Conservation (phyloP, 2,888 invertebrate genomes). For the Parnassius apollo region DNA sequence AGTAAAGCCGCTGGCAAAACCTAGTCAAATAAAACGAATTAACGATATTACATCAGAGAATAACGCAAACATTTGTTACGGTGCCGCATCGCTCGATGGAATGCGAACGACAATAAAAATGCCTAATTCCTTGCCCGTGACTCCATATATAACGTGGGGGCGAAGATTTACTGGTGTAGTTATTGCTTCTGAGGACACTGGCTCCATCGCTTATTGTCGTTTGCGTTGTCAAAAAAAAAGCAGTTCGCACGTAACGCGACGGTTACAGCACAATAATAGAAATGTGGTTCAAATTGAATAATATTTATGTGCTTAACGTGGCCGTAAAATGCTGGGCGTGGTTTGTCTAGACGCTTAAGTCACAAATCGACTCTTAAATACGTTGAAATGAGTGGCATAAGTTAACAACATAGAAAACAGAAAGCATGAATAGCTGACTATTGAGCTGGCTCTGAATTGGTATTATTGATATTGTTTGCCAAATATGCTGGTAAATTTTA, state of each 20-base stretch:
- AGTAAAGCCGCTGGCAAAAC: too few species aligned
- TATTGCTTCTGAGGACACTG: slow-evolving; percentile 31
- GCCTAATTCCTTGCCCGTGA: slow-evolving; percentile 29
- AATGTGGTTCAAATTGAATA: background rate
- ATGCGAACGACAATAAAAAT: slow-evolving; percentile 21
- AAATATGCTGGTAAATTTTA: too few species aligned
- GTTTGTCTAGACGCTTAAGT: too few species aligned
- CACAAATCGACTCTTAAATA: too few species aligned
- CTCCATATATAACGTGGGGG: slow-evolving; percentile 32
- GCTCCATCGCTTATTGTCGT: slow-evolving; percentile 27
- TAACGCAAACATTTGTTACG: slow-evolving; percentile 12
- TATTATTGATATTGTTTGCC: too few species aligned
- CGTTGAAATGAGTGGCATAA: too few species aligned
- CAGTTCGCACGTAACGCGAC: background rate
- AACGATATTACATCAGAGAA: background rate
- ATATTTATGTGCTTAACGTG: background rate
- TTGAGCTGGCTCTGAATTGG: too few species aligned
- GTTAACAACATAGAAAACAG: too few species aligned
- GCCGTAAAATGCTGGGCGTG: background rate
- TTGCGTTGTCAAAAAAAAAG: slow-evolving; percentile 17
- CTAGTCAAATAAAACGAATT: background rate
- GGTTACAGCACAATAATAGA: background rate
- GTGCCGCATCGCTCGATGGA: slow-evolving; percentile 3
- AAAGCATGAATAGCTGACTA: too few species aligned
- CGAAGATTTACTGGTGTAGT: slow-evolving; percentile 31